Base-by-base conservation (phyloP, 2,113 vertebrate genomes). In the Amia ocellicauda region DNA sequence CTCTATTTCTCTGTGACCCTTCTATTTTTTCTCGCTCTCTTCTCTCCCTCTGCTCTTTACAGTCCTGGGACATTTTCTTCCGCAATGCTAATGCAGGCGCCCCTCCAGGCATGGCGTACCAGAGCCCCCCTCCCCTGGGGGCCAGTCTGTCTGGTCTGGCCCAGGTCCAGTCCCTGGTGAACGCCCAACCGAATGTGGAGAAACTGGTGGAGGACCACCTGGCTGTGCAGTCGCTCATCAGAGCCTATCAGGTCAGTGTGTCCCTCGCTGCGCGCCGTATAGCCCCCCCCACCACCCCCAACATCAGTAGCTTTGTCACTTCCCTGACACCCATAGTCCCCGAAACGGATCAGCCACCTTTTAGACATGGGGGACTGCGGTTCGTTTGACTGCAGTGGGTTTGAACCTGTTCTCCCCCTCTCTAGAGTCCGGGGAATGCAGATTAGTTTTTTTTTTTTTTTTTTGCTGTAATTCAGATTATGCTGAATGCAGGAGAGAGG, bases 61-160 rank as follows among this genome's bases (percentile, higher is more conserved):
- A 99, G 96, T 99, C 96, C 1, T 99, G 96, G 96, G 95, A 99
- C 70, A 79, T 92, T 72, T 95, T 94, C 77, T 99, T 99, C 70
- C 91, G 92, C 60, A 96, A 96, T 0, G 91, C 90, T 70, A 93
- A 91, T 2, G 90, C 92, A 0, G 93, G 93, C 50, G 91, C 86
- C 3, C 89, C 92, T 31, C 97, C 97, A 0, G 97, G 96, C 60
- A 78, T 83, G 0, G 93, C 94, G 68, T 91, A 94, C 79, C 93
- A 93, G 85, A 92, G 91, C 69, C 94, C 92, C 0, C 88, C 90
- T 2, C 79, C 88, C 1, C 70, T 93, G 51, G 78, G 70, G 2
- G 69, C 75, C 40, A 75, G 82, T 17, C 74, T 92, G 43, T 85
- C 87, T 9, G 64, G 81, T 0, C 55, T 82, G 8, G 65, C 81